phyloP scores from a whole-genome alignment of 1,140 invertebrate genomes.

The Asbolus verrucosus region DNA sequence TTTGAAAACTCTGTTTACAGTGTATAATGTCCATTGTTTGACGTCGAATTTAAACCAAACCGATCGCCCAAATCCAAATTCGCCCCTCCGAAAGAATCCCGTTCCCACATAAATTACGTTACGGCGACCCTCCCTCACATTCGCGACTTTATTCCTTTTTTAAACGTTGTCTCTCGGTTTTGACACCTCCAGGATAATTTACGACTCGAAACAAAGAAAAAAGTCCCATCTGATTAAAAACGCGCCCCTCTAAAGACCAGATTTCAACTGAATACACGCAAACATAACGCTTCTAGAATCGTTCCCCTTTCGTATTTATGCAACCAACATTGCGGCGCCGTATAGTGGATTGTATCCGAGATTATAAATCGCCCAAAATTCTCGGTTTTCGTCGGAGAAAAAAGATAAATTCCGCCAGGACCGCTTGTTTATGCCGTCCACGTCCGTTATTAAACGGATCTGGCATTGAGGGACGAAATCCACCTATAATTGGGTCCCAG shows the following conservation, averaged over 20 bases:
- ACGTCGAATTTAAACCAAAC: no score
- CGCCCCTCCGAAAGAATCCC: not conserved
- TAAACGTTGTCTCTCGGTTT: constrained; percentile 5
- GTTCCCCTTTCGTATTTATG: no score
- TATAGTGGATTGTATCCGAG: no score
- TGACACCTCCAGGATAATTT: constrained; percentile 2
- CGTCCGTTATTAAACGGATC: constrained; percentile 35
- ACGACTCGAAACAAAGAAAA: constrained; percentile 4
- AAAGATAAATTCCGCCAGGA: constrained; percentile 16
- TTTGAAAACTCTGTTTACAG: no score
- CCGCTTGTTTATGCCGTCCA: constrained; percentile 6
- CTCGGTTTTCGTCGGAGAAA: constrained; percentile 1
- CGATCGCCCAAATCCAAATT: not conserved
- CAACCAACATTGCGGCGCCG: no score
- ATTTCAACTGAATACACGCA: constrained; percentile 23
- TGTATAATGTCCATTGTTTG: no score
- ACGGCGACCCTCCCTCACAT: not conserved
- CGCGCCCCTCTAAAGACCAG: not conserved
- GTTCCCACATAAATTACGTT: not conserved
- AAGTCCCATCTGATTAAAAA: not conserved
- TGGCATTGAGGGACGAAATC: constrained; percentile 32
- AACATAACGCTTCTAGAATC: constrained; percentile 20
- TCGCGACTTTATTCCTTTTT: not conserved
- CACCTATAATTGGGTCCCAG: constrained; percentile 22
- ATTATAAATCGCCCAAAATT: no score